Base-by-base conservation (phyloP, 2,888 invertebrate species). In the Morinoia aosen region DNA sequence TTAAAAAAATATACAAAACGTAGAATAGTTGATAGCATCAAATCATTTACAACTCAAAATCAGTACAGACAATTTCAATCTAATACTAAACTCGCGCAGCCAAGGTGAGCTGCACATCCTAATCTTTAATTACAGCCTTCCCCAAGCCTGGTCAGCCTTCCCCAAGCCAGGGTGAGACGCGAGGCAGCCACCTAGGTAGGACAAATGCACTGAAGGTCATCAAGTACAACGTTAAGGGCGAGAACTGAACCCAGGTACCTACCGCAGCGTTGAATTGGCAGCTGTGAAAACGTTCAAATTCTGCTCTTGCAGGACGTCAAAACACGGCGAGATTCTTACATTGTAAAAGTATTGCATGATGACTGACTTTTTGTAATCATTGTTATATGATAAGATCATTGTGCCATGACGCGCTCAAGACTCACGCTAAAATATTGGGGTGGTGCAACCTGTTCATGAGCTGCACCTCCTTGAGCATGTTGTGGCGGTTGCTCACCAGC, bases 391-490 rank as follows among this genome's bases (percentile, higher is more conserved):
- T 76, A 33, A 19, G 76, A 33, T 33, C 25, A 33, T 19, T 33
- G 25, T 25, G 25, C 16, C 1, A 76, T 25, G 25, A 8, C 76
- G 33, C 19, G 90, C 40, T n/a, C 40, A 11, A 12, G 33, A 94
- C 97, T 97, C 97, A 99, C 99, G 98, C 98, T 97, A 99, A 98
- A 97, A 99, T 99, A 97, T 99, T 99, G 96, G 98, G 98, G 98
- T 99, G 99, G 97, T 98, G 98, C 97, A 99, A 98, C 97, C 98
- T 98, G 98, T 99, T 99, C 98, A 99, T 99, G 97, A 99, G 98
- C 98, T 99, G 99, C 97, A 99, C 99, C 98, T 99, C 99, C 97
- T 99, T 98, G 97, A 99, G 98, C 98, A 99, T 99, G 98, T 99
- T 99, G 97, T 99, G 98, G 97, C 99, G 98, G 98, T 99, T 99